A percentile compares a stretch with the other conserved stretches of the same genome.
Evolutionary conservation across 2,113 vertebrate genomes (phyloP).

Genomic region (Cyanoramphus novaezelandiae): DNA sequence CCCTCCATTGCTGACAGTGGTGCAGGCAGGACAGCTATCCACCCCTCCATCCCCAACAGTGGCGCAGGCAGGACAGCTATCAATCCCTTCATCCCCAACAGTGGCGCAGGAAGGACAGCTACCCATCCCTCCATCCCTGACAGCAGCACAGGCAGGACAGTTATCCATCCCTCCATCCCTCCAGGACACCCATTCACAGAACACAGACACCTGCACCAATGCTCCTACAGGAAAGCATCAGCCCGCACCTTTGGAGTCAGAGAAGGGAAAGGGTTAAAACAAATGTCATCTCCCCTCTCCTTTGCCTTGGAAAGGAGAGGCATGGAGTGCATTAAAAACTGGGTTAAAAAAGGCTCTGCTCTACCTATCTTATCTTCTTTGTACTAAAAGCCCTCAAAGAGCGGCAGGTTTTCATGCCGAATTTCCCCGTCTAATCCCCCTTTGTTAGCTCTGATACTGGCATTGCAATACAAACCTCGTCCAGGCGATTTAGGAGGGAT

Average conservation of each 20-base stretch:
- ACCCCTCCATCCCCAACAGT: background rate
- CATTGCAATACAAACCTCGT: slow-evolving; percentile 68
- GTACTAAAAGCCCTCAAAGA: slow-evolving; percentile 72
- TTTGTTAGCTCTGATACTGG: slow-evolving; percentile 75
- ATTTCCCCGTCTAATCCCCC: slow-evolving; percentile 76
- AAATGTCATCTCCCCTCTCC: background rate
- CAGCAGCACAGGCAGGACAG: background rate
- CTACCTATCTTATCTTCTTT: slow-evolving; percentile 80
- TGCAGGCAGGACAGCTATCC: too few relatives aligned
- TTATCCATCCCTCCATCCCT: background rate
- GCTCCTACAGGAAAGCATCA: background rate
- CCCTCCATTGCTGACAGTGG: background rate
- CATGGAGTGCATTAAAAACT: slow-evolving; percentile 66
- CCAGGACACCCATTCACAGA: background rate
- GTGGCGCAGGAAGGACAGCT: too few relatives aligned
- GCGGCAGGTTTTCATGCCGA: slow-evolving; percentile 75
- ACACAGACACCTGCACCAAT: fast-evolving
- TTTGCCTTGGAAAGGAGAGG: slow-evolving; percentile 1
- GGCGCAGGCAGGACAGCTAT: background rate
- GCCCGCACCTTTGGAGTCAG: background rate
- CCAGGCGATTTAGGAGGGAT: slow-evolving; percentile 77
- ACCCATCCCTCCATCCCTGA: too few relatives aligned
- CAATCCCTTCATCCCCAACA: background rate
- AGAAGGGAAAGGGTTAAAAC: background rate
- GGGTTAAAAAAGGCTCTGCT: slow-evolving; percentile 79